Evolutionary conservation across 2,888 invertebrate species (phyloP).

Genomic region (Cepaea hortensis): DNA sequence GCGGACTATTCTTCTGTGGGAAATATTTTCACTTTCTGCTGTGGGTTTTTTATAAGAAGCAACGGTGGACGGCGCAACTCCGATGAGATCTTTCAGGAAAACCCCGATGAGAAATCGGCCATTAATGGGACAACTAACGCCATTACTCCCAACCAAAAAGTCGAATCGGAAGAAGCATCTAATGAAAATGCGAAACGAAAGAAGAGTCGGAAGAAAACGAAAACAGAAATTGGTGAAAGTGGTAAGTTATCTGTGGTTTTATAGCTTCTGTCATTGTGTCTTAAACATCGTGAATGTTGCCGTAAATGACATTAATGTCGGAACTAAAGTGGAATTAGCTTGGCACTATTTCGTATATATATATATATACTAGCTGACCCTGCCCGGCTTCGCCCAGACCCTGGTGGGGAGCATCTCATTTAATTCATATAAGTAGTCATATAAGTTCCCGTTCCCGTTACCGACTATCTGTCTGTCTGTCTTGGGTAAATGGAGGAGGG

Average conservation of each 20-base stretch:
- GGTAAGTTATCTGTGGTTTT: constrained; percentile 11
- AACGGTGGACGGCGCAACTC: not conserved
- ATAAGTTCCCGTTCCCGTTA: too few species aligned
- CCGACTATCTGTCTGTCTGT: too few species aligned
- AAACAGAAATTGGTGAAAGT: constrained; percentile 32
- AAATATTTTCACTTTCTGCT: constrained; percentile 44
- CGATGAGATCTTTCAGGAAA: constrained; percentile 19
- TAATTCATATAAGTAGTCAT: too few species aligned
- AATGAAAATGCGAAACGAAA: constrained; percentile 23
- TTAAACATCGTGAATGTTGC: too few species aligned
- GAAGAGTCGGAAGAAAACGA: constrained; percentile 30
- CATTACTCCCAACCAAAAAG: not conserved
- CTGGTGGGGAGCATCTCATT: too few species aligned
- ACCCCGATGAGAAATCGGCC: not conserved
- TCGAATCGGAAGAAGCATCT: constrained; percentile 14
- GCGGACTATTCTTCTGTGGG: constrained; percentile 38
- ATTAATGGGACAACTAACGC: constrained; percentile 3
- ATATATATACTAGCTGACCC: too few species aligned
- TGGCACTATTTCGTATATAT: too few species aligned
- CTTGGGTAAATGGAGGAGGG: too few species aligned
- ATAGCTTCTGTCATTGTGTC: too few species aligned
- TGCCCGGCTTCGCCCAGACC: too few species aligned
- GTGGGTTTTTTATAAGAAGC: constrained; percentile 31
- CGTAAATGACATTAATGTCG: too few species aligned
- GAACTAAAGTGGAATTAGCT: too few species aligned